phyloP scores from a whole-genome alignment of 2,797 vertebrate species.

The Lindbergichthys nudifrons region DNA sequence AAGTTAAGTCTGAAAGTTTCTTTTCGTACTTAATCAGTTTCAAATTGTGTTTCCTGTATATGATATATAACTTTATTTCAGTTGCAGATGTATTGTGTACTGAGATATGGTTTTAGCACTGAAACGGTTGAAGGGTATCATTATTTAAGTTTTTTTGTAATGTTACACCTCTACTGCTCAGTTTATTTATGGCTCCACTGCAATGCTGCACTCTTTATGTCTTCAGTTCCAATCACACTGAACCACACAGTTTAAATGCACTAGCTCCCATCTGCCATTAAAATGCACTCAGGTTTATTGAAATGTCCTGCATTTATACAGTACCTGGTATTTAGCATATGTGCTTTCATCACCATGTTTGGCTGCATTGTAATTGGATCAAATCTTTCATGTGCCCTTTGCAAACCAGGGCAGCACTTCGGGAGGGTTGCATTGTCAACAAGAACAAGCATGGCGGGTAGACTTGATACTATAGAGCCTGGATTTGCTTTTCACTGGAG shows the following conservation, averaged over 20 bases:
- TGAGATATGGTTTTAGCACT: slow-evolving; percentile 23
- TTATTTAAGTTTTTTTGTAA: slow-evolving; percentile 44
- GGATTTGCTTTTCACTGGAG: slow-evolving; percentile 69
- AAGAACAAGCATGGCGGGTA: slow-evolving; percentile 51
- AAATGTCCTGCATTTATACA: slow-evolving; percentile 58
- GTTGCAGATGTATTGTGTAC: slow-evolving; percentile 35
- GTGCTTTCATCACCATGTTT: slow-evolving; percentile 54
- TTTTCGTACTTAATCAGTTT: slow-evolving; percentile 17
- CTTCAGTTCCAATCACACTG: slow-evolving; percentile 44
- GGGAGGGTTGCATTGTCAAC: slow-evolving; percentile 60
- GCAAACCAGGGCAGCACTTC: slow-evolving; percentile 20
- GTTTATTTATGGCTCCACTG: slow-evolving; percentile 49
- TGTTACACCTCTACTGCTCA: slow-evolving; percentile 43
- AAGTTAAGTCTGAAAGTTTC: slow-evolving; percentile 11
- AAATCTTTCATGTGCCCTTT: slow-evolving; percentile 28
- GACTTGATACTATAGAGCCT: slow-evolving; percentile 49
- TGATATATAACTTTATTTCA: slow-evolving; percentile 37
- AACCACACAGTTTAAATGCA: slow-evolving; percentile 28
- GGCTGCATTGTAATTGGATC: slow-evolving; percentile 51
- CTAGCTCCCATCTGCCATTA: slow-evolving; percentile 52
- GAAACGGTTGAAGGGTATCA: slow-evolving; percentile 30
- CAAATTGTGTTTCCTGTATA: slow-evolving; percentile 21
- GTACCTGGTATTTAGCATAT: slow-evolving; percentile 57
- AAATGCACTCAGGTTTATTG: slow-evolving; percentile 58
- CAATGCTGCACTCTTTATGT: slow-evolving; percentile 47